Evolutionary conservation across 1,140 invertebrate species (phyloP).

Genomic region (Hypsibius dujardini): DNA sequence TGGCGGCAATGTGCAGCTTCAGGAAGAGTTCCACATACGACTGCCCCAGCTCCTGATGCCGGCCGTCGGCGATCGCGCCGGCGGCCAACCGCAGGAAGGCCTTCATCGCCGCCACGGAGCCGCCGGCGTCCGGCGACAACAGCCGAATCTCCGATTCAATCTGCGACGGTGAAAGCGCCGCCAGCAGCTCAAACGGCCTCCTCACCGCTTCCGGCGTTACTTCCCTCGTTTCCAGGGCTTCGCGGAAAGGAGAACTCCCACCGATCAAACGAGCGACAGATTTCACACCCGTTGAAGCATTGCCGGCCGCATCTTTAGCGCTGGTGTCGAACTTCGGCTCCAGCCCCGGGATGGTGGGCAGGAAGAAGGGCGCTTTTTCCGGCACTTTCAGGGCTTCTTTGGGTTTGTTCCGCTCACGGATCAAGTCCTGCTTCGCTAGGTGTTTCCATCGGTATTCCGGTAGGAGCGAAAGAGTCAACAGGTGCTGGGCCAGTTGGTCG

Average conservation of each 20-base stretch:
- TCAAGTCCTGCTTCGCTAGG: constrained; percentile 67
- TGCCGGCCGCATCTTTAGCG: constrained; percentile 27
- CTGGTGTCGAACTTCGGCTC: constrained; percentile 56
- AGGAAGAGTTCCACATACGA: constrained; percentile 78
- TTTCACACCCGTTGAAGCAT: constrained; percentile 21
- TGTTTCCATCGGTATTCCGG: constrained; percentile 80
- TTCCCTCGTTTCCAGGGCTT: constrained; percentile 24
- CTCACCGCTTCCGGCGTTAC: constrained; percentile 26
- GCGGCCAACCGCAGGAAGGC: constrained; percentile 51
- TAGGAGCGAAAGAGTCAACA: constrained; percentile 68
- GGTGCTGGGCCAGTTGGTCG: constrained; percentile 55
- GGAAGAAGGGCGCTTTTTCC: constrained; percentile 78
- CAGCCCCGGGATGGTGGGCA: constrained; percentile 68
- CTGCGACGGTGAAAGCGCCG: constrained; percentile 57
- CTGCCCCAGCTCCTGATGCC: constrained; percentile 72
- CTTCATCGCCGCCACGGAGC: constrained; percentile 48
- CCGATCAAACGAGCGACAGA: constrained; percentile 17
- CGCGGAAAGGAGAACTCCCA: constrained; percentile 22
- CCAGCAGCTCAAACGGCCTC: constrained; percentile 51
- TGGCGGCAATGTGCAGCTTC: constrained; percentile 53
- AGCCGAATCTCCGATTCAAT: constrained; percentile 76
- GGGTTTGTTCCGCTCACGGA: constrained; percentile 66
- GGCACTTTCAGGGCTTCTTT: constrained; percentile 57
- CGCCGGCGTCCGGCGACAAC: constrained; percentile 50
- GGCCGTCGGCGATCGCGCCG: constrained; percentile 23